These are phyloP conservation scores for Platerodrilus igneus DNA, from an alignment of 2,888 invertebrate species.

Conservation along the genomic window DNA sequence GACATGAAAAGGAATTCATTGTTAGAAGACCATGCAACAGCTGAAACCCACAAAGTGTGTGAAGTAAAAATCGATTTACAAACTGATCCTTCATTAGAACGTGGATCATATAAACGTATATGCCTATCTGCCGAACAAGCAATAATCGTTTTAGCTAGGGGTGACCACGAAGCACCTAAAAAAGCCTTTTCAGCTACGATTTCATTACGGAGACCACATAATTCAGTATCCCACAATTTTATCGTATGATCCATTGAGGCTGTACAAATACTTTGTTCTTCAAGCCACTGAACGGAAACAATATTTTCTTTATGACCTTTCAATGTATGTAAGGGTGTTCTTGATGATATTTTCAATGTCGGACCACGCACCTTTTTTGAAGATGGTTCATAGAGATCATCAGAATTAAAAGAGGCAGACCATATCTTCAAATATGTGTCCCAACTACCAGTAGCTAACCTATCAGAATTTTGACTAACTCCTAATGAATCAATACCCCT, in stretches of 20 bases:
- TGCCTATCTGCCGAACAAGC: slow-evolving; percentile 90
- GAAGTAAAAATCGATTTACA: slow-evolving; percentile 85
- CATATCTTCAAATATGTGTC: slow-evolving; percentile 89
- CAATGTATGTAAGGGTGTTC: slow-evolving; percentile 81
- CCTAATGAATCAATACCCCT: slow-evolving; percentile 85
- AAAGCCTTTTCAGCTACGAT: slow-evolving; percentile 87
- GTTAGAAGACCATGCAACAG: slow-evolving; percentile 82
- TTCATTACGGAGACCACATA: slow-evolving; percentile 78
- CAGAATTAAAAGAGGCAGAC: slow-evolving; percentile 58
- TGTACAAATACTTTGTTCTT: slow-evolving; percentile 71
- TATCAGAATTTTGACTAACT: slow-evolving; percentile 62
- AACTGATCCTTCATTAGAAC: slow-evolving; percentile 80
- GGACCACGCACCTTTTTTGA: slow-evolving; percentile 37
- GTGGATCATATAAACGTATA: slow-evolving; percentile 86
- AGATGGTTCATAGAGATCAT: slow-evolving; percentile 39
- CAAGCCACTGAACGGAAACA: slow-evolving; percentile 80
- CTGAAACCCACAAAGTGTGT: slow-evolving; percentile 89
- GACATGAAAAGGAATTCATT: slow-evolving; percentile 85
- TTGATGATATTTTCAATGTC: slow-evolving; percentile 26
- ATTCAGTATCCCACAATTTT: slow-evolving; percentile 88
- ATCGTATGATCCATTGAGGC: slow-evolving; percentile 95
- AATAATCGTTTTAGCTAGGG: slow-evolving; percentile 66
- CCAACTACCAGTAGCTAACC: slow-evolving; percentile 85
- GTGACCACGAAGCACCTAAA: slow-evolving; percentile 80
- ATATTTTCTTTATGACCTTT: slow-evolving; percentile 92